Evolutionary conservation across 1,140 invertebrate species (phyloP).

Genomic region (Aphelinus certus): DNA sequence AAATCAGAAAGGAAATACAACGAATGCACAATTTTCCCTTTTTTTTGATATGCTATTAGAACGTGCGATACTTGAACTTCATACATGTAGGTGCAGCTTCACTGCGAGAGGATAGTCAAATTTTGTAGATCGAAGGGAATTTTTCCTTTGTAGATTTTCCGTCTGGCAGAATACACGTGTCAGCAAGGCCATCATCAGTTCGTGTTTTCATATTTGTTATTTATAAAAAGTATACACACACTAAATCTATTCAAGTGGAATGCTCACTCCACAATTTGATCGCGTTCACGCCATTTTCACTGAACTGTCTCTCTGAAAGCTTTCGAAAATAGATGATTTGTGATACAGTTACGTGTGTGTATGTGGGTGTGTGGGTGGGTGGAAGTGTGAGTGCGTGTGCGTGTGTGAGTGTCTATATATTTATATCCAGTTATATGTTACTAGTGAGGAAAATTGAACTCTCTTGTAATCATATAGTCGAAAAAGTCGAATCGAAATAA

Average conservation of each 20-base stretch:
- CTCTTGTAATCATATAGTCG: no score
- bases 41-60: slow-evolving; percentile 32
- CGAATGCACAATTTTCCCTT: not conserved
- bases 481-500: no score
- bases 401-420: no score
- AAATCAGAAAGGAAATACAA: not conserved
- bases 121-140: slow-evolving; percentile 30
- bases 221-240: not conserved
- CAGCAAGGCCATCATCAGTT: slow-evolving; percentile 17
- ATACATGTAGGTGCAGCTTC: no score
- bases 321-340: not conserved
- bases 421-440: no score
- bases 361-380: no score
- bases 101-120: slow-evolving; percentile 26
- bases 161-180: slow-evolving; percentile 42
- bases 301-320: not conserved
- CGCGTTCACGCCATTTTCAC: not conserved
- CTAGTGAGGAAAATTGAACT: no score
- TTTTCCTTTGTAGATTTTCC: slow-evolving; percentile 46
- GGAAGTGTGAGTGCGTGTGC: no score
- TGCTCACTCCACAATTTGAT: no score
- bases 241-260: no score
- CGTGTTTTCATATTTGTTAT: slow-evolving; percentile 7
- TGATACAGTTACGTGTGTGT: no score
- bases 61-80: slow-evolving; percentile 6